A percentile compares a stretch with the other conserved stretches of the same genome.
These are phyloP conservation scores for Callyntrura guangdongensis DNA, from an alignment of 2,888 invertebrate genomes.

Conservation along the genomic window DNA sequence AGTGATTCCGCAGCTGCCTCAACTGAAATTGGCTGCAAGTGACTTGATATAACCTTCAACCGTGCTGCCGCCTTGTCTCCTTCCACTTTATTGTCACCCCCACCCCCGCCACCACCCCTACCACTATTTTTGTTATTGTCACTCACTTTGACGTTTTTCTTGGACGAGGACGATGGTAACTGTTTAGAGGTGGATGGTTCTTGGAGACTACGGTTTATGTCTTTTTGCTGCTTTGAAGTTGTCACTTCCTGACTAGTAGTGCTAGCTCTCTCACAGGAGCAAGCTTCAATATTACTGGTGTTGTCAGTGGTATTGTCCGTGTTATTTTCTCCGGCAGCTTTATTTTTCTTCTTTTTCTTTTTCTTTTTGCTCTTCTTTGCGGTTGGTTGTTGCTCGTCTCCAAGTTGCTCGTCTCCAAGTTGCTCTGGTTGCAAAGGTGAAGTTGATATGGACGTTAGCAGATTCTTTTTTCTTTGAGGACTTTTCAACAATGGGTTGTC, in stretches of 20 bases:
- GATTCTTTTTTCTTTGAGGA: slow-evolving; percentile 42
- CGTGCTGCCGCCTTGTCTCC: slow-evolving; percentile 44
- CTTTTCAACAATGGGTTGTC: slow-evolving; percentile 74
- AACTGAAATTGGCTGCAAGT: slow-evolving; percentile 34
- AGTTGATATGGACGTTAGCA: not conserved
- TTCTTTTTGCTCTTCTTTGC: slow-evolving; percentile 51
- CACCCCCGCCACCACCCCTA: not conserved
- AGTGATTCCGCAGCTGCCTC: not conserved
- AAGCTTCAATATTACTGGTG: not conserved
- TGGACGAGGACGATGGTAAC: not conserved
- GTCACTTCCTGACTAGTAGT: not conserved
- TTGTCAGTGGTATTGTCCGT: not conserved
- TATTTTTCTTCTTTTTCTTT: slow-evolving; percentile 60
- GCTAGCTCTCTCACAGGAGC: not conserved
- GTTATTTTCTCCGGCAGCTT: slow-evolving; percentile 20
- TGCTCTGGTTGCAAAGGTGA: not conserved
- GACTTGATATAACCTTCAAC: slow-evolving; percentile 55
- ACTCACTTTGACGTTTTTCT: not conserved
- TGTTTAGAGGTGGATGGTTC: not conserved
- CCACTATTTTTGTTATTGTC: not conserved
- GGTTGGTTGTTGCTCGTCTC: not conserved
- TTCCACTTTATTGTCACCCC: not conserved
- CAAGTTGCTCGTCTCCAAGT: slow-evolving; percentile 6
- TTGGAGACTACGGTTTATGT: not conserved
- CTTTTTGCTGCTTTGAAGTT: slow-evolving; percentile 20